Evolutionary conservation across 2,888 invertebrate species (phyloP).

Genomic region (Alcis repandata): DNA sequence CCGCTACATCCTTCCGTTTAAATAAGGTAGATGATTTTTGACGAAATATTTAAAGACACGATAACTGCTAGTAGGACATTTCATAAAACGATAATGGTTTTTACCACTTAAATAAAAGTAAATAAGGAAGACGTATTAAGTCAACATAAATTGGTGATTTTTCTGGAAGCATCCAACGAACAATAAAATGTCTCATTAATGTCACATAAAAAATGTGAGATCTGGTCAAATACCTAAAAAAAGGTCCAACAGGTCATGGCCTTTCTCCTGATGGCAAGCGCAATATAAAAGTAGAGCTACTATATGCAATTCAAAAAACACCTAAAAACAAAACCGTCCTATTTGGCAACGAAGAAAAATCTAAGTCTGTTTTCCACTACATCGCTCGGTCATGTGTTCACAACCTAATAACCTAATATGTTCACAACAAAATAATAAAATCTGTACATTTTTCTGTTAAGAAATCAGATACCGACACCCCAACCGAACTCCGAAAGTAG

Average conservation of each 20-base stretch:
- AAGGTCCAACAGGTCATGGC: no score
- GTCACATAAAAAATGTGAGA: no score
- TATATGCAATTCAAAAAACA: no score
- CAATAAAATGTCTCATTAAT: no score
- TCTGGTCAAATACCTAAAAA: no score
- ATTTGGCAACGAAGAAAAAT: no score
- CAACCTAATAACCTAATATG: no score
- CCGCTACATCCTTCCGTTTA: not conserved
- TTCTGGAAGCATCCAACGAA: not conserved
- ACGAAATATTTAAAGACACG: constrained; percentile 6
- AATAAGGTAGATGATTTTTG: constrained; percentile 4
- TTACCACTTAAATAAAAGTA: not conserved
- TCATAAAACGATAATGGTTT: not conserved
- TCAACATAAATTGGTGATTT: not conserved
- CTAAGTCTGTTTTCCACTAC: no score
- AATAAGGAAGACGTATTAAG: not conserved
- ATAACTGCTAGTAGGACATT: not conserved
- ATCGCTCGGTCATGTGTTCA: no score
- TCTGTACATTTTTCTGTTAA: constrained; percentile 12
- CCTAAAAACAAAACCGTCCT: no score
- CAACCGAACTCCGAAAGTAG: constrained; percentile 36
- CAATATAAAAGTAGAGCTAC: no score
- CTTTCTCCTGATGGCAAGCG: no score
- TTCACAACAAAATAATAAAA: not conserved
- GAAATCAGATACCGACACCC: constrained; percentile 26